phyloP scores from a whole-genome alignment of 2,113 vertebrate species.

The Ammodytes dubius region DNA sequence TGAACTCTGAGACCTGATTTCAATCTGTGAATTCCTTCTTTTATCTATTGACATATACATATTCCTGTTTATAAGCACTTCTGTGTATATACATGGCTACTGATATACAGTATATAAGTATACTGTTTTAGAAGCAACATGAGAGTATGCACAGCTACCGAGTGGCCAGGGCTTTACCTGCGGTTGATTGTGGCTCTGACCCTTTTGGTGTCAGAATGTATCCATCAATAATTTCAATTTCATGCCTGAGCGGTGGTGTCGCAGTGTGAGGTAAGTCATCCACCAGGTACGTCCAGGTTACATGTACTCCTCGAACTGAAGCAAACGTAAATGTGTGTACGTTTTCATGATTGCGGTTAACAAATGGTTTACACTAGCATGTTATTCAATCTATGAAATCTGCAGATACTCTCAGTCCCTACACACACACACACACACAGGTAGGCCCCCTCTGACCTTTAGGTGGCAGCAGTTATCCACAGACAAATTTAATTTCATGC shows the following conservation, averaged over 20 bases:
- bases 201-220: slow-evolving; percentile 55
- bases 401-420: slow-evolving; percentile 3
- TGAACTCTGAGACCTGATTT: slow-evolving; percentile 12
- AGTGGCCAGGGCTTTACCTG: slow-evolving; percentile 1
- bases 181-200: slow-evolving; percentile 39
- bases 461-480: slow-evolving; percentile 78
- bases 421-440: background rate
- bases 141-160: background rate
- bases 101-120: background rate
- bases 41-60: background rate
- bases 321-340: background rate
- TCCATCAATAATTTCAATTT: slow-evolving; percentile 73
- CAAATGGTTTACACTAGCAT: background rate
- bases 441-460: slow-evolving; percentile 57
- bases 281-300: slow-evolving; percentile 38
- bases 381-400: slow-evolving; percentile 15
- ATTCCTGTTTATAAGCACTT: background rate
- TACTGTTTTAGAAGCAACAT: background rate
- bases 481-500: slow-evolving; percentile 75
- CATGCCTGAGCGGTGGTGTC: slow-evolving; percentile 51
- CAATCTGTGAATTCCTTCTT: slow-evolving; percentile 1
- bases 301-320: background rate
- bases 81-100: background rate
- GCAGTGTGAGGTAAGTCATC: slow-evolving; percentile 24
- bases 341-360: background rate